Conservation (phyloP, 2,888 invertebrate species). For the Melinaea marsaeus region DNA sequence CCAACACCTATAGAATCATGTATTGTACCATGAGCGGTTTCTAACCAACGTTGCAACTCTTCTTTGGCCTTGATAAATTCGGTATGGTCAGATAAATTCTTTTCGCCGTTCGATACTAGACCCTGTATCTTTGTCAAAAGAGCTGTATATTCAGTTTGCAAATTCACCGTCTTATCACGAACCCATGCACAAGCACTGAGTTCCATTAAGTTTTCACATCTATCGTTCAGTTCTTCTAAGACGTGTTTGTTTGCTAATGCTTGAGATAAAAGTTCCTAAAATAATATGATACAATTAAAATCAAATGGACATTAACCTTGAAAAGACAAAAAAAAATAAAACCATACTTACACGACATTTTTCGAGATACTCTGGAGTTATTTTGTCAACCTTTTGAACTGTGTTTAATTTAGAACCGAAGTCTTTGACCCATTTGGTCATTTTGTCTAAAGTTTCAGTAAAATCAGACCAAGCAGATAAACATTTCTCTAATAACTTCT, state of each 20-base stretch:
- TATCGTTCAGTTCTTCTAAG: constrained; percentile 90
- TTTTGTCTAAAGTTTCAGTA: constrained; percentile 82
- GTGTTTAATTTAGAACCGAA: constrained; percentile 81
- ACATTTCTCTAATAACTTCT: constrained; percentile 85
- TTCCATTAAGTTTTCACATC: constrained; percentile 92
- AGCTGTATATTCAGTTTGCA: constrained; percentile 89
- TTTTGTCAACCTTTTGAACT: constrained; percentile 84
- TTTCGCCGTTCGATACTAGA: constrained; percentile 90
- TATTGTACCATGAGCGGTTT: constrained; percentile 87
- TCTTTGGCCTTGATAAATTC: constrained; percentile 92
- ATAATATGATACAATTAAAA: constrained; percentile 25
- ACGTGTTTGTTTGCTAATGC: constrained; percentile 86
- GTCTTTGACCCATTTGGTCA: constrained; percentile 86
- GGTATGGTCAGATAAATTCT: constrained; percentile 93
- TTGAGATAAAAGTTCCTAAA: constrained; percentile 83
- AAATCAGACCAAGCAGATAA: constrained; percentile 90
- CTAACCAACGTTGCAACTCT: constrained; percentile 90
- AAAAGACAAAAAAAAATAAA: neutral
- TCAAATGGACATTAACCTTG: constrained; percentile 7
- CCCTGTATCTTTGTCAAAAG: constrained; percentile 88
- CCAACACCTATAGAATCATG: constrained; percentile 90
- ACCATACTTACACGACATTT: constrained; percentile 81
- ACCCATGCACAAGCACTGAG: constrained; percentile 90
- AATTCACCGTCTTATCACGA: constrained; percentile 89
- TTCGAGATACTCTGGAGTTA: constrained; percentile 86